Conservation (phyloP, 2,888 invertebrate species). For the Drosophila mercatorum region DNA sequence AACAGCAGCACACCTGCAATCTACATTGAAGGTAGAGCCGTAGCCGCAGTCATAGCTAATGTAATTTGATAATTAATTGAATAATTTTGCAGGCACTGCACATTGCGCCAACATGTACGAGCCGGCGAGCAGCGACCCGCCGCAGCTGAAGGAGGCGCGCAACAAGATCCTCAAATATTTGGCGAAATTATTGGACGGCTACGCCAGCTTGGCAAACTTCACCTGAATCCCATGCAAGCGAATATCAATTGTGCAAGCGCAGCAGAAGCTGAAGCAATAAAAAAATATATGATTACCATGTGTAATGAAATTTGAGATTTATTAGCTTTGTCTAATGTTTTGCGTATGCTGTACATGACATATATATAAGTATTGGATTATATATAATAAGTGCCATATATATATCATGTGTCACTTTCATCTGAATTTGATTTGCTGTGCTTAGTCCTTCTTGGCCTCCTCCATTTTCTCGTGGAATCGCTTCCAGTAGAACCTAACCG, state of each 20-base stretch:
- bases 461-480: slow-evolving; percentile 78
- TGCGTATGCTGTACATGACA: slow-evolving; percentile 10
- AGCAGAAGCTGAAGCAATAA: slow-evolving; percentile 3
- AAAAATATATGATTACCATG: background rate
- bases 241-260: slow-evolving; percentile 13
- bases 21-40: slow-evolving; percentile 88
- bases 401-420: background rate
- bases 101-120: slow-evolving; percentile 98
- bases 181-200: slow-evolving; percentile 56
- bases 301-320: slow-evolving; percentile 37
- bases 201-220: slow-evolving; percentile 43
- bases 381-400: background rate
- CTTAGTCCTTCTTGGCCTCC: slow-evolving; percentile 72
- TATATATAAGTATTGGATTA: background rate
- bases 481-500: slow-evolving; percentile 69
- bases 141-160: slow-evolving; percentile 89
- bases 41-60: background rate
- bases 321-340: slow-evolving; percentile 29
- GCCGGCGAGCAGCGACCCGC: slow-evolving; percentile 87
- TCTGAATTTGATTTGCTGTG: background rate
- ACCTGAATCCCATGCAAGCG: slow-evolving; percentile 25
- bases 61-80: background rate
- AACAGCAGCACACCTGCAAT: slow-evolving; percentile 88
- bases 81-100: slow-evolving; percentile 90
- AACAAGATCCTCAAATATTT: slow-evolving; percentile 85